Base-by-base conservation (phyloP, 2,113 vertebrate genomes). In the Zapornia atra region DNA sequence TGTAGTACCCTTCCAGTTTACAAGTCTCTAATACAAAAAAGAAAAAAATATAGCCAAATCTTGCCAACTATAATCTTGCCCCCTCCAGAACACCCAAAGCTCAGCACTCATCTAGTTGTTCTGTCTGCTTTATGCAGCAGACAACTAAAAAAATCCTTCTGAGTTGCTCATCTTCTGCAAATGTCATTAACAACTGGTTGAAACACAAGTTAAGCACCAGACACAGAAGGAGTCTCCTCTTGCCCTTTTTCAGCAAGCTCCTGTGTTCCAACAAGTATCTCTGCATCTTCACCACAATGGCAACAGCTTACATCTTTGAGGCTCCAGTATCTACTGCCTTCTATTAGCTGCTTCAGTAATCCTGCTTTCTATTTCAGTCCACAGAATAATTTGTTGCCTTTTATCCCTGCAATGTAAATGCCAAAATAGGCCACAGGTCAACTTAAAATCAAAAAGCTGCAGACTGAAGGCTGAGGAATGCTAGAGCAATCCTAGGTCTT, bases 341-440 rank as follows among this genome's bases (percentile, higher is more conserved):
- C 71, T 63, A 46, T 31, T 12, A 88, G 72, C 85, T 88, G 90
- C 90, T 57, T 68, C 91, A 80, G 65, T 91, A 87, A 96, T 82
- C 92, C 77, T 56, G 77, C 81, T 64, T 63, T 82, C 95, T 91
- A 86, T 94, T 95, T 91, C 81, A 94, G 86, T 16, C 57, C 86
- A 53, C 31, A 26, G 77, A 82, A 92, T 87, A 31, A 92, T 66
- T 93, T 65, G 36, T 3, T 95, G 77, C 77, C 88, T 90, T 92
- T 88, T 84, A 83, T 48, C 72, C 80, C 84, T 77, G 72, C 88
- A 68, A 73, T 1, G 1, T 36, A 86, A 78, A 84, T 33, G 65
- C 38, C 86, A 94, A 85, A 90, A 82, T 2, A 66, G 57, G 36
- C 48, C 77, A 68, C 57, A 40, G 40, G 77, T 91, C 86, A 94